Evolutionary conservation across 1,140 invertebrate species (phyloP).

Genomic region (Paramacrobiotus metropolitanus): DNA sequence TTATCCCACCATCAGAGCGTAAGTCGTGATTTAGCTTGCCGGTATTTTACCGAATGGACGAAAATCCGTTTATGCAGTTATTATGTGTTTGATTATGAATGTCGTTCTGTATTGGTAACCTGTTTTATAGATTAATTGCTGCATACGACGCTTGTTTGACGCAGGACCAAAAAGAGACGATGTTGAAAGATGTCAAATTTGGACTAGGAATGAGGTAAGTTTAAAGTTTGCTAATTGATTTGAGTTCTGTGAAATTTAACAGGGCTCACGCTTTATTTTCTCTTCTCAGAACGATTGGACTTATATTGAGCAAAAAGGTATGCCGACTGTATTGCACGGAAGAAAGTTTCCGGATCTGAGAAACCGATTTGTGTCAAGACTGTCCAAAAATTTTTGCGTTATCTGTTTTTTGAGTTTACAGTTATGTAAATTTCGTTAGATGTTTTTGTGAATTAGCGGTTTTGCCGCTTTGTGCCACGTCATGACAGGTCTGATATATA

Average conservation of each 20-base stretch:
- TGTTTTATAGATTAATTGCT: conserved; percentile 26
- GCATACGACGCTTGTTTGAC: conserved; percentile 22
- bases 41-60: not conserved
- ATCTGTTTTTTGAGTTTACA: too few relatives aligned
- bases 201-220: conserved; percentile 26
- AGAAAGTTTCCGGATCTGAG: too few relatives aligned
- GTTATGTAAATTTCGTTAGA: too few relatives aligned
- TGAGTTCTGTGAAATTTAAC: not conserved
- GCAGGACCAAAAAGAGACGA: conserved; percentile 31
- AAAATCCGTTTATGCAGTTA: not conserved
- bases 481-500: too few relatives aligned
- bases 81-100: not conserved
- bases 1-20: conserved; percentile 44
- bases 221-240: not conserved
- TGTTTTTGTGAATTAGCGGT: too few relatives aligned
- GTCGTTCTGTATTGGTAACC: not conserved
- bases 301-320: conserved; percentile 39
- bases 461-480: too few relatives aligned
- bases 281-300: conserved; percentile 41
- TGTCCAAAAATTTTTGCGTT: too few relatives aligned
- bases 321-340: conserved; percentile 30
- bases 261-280: conserved; percentile 7
- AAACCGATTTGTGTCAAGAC: too few relatives aligned
- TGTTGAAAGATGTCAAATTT: conserved; percentile 37
- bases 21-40: conserved; percentile 10